Conservation (phyloP, 2,113 vertebrate species). For the Athene noctua region DNA sequence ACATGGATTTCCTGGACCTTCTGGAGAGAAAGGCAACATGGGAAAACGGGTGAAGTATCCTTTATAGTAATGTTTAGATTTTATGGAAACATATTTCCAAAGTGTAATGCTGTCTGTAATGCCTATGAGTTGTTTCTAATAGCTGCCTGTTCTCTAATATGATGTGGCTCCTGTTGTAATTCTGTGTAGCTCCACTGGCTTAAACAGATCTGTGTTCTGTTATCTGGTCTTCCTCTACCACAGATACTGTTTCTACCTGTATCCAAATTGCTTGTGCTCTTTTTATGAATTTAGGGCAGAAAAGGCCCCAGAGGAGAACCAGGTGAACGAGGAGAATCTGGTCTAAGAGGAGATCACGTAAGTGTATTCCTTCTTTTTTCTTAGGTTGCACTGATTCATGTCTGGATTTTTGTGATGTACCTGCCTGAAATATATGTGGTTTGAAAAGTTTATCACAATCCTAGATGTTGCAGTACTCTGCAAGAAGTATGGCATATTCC, state of each 20-base stretch:
- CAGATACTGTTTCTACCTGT: background rate
- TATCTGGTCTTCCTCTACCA: background rate
- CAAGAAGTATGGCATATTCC: background rate
- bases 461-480: background rate
- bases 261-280: background rate
- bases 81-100: background rate
- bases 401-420: background rate
- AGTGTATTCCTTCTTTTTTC: slow-evolving; percentile 33
- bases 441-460: background rate
- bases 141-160: background rate
- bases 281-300: slow-evolving; percentile 73
- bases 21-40: slow-evolving; percentile 73
- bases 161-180: background rate
- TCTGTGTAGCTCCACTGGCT: background rate
- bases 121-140: background rate
- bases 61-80: background rate
- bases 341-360: slow-evolving; percentile 84
- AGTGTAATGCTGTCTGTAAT: background rate
- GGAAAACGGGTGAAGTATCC: slow-evolving; percentile 74
- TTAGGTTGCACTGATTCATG: background rate
- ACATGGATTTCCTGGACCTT: slow-evolving; percentile 67
- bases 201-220: background rate
- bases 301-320: slow-evolving; percentile 74
- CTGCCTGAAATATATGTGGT: background rate
- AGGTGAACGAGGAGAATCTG: slow-evolving; percentile 76